phyloP scores from a whole-genome alignment of 2,888 invertebrate species.

The Cantharis nigra region DNA sequence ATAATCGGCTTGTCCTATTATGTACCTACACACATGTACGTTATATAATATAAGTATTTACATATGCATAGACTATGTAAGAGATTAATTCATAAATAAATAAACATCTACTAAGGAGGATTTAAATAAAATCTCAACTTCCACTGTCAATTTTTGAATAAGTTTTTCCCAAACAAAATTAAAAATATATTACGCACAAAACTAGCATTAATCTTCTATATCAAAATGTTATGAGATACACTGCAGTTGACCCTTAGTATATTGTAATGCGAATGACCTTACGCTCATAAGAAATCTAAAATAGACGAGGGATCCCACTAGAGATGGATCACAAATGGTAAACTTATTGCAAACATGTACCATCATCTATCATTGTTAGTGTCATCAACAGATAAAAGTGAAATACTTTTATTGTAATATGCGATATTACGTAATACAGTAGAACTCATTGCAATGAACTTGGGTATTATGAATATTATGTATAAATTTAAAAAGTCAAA shows the following conservation, averaged over 20 bases:
- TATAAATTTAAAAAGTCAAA: neutral
- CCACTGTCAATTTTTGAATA: neutral
- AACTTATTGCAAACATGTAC: neutral
- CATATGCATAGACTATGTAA: neutral
- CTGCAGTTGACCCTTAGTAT: neutral
- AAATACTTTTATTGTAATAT: neutral
- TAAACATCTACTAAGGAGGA: neutral
- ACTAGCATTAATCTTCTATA: neutral
- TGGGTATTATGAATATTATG: neutral
- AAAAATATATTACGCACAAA: neutral
- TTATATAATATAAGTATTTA: neutral
- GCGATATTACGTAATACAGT: neutral
- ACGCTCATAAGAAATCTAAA: neutral
- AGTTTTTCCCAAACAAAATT: neutral
- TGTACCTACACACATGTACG: neutral
- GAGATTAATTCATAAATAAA: neutral
- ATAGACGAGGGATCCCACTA: neutral
- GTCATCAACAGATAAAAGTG: neutral
- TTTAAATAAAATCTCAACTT: neutral
- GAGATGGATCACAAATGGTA: neutral
- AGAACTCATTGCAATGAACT: neutral
- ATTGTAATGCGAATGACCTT: neutral
- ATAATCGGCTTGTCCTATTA: neutral
- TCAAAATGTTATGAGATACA: neutral
- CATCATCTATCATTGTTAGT: neutral